phyloP scores from a whole-genome alignment of 2,797 vertebrate genomes.

The Poeciliopsis turneri region DNA sequence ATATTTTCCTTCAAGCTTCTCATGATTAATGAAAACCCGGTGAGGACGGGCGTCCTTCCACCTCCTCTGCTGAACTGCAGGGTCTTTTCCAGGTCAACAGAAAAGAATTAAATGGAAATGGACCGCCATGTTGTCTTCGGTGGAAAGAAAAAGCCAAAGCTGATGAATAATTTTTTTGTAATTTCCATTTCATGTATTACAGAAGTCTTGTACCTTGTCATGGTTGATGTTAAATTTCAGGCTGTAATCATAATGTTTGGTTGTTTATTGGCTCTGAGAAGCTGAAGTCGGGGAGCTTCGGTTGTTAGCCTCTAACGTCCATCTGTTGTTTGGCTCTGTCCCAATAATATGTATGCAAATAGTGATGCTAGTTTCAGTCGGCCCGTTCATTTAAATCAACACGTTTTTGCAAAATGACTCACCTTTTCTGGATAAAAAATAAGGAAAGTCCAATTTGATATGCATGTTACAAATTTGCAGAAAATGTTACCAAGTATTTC shows the following conservation, averaged over 20 bases:
- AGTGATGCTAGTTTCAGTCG: not conserved
- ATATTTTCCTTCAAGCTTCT: slow-evolving; percentile 47
- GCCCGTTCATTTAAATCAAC: not conserved
- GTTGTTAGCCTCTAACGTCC: not conserved
- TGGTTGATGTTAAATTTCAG: not conserved
- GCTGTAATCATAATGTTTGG: not conserved
- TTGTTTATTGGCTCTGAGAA: not conserved
- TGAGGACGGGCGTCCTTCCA: slow-evolving; percentile 25
- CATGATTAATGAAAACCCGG: slow-evolving; percentile 56
- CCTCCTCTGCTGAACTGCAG: slow-evolving; percentile 14
- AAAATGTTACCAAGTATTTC: not conserved
- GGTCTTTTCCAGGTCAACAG: slow-evolving; percentile 43
- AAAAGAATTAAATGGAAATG: slow-evolving; percentile 35
- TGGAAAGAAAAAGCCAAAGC: not conserved
- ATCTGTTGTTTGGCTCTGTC: slow-evolving; percentile 10
- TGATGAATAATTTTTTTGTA: not conserved
- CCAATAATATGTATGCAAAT: too few species aligned
- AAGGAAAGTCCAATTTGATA: not conserved
- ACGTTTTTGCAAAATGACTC: not conserved
- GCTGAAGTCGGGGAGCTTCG: not conserved
- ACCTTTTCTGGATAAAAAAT: not conserved
- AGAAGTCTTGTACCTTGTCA: not conserved
- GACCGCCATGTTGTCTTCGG: slow-evolving; percentile 26
- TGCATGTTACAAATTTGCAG: not conserved
- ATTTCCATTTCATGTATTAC: not conserved